Evolutionary conservation across 2,113 vertebrate genomes (phyloP).

Genomic region (Melospiza melodia): DNA sequence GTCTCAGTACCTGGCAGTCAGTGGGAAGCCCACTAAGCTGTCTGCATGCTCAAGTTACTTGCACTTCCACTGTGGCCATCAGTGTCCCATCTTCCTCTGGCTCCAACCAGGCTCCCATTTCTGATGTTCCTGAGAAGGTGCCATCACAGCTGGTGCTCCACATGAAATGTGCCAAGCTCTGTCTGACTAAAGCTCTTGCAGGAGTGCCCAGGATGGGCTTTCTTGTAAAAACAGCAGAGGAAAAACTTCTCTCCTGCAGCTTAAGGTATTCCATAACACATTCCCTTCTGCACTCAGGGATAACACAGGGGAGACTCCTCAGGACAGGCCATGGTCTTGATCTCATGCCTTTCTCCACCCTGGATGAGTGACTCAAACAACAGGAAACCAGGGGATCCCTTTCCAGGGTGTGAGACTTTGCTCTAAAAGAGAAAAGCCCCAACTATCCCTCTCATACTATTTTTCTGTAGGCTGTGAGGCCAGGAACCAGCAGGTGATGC

Average conservation of each 20-base stretch:
- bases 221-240: not conserved
- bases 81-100: fast-evolving
- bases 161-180: fast-evolving
- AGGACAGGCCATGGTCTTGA: not conserved
- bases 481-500: not conserved
- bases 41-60: not conserved
- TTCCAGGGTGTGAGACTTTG: not conserved
- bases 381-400: not conserved
- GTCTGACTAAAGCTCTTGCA: not conserved
- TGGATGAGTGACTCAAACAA: not conserved
- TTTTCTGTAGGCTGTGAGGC: not conserved
- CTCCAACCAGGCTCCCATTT: not conserved
- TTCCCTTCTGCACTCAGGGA: not conserved
- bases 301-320: not conserved
- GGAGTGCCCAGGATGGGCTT: not conserved
- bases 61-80: not conserved
- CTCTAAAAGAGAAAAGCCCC: fast-evolving
- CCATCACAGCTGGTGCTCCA: not conserved
- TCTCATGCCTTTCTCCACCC: not conserved
- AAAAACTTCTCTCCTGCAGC: not conserved
- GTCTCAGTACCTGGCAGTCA: not conserved
- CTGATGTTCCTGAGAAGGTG: not conserved
- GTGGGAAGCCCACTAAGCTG: not conserved
- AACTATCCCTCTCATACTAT: not conserved
- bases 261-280: not conserved